phyloP scores from a whole-genome alignment of 2,888 invertebrate genomes.

The Dolichopus griseipennis region DNA sequence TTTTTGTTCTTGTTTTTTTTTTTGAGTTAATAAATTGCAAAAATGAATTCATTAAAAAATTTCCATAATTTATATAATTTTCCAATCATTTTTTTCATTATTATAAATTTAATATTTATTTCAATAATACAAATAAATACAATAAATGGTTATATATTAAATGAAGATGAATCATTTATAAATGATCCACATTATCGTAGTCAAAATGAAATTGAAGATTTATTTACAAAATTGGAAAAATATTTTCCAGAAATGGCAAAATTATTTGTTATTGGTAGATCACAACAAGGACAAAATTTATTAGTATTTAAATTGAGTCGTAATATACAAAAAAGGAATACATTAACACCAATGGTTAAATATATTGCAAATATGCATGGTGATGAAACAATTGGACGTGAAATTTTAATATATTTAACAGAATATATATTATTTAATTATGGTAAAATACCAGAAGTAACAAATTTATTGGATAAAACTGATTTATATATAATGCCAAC shows the following conservation, averaged over 20 bases:
- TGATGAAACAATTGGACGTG: constrained; percentile 82
- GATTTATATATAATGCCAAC: constrained; percentile 95
- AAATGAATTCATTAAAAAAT: background rate
- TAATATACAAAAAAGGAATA: constrained; percentile 50
- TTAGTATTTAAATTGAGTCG: constrained; percentile 63
- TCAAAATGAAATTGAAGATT: constrained; percentile 59
- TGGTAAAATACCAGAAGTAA: constrained; percentile 58
- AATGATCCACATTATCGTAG: constrained; percentile 55
- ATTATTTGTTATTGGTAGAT: constrained; percentile 71
- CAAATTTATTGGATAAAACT: constrained; percentile 70
- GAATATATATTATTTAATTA: constrained; percentile 74
- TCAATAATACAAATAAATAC: background rate
- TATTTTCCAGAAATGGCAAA: constrained; percentile 62
- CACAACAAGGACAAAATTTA: constrained; percentile 70
- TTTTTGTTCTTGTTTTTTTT: too few relatives aligned
- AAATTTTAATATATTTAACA: constrained; percentile 73
- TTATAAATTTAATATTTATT: background rate
- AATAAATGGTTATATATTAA: constrained; percentile 25
- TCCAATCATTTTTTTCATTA: background rate
- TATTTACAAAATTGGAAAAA: constrained; percentile 53
- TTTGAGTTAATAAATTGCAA: background rate
- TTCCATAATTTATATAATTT: background rate
- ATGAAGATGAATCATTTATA: constrained; percentile 50
- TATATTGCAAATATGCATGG: constrained; percentile 96
- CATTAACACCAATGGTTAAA: constrained; percentile 79